Evolutionary conservation across 2,797 vertebrate genomes (phyloP).

Genomic region (Carduelis carduelis): DNA sequence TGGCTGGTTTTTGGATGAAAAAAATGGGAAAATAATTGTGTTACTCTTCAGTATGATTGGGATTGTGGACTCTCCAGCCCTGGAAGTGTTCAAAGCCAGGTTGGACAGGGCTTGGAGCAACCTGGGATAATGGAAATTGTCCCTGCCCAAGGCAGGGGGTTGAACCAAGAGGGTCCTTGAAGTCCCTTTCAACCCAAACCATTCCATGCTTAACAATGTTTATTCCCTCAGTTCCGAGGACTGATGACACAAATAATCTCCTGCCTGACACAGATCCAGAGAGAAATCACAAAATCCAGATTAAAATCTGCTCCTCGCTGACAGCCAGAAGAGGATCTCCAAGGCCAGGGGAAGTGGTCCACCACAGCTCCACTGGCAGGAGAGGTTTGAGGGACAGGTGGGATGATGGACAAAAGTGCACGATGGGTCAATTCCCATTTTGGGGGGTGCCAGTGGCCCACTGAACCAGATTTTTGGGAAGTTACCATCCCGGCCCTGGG

Average conservation of each 20-base stretch:
- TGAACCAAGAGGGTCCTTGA: background rate
- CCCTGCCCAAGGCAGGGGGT: background rate
- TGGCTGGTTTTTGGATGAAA: background rate
- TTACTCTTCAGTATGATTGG: background rate
- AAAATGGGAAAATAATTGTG: background rate
- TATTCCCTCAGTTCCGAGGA: background rate
- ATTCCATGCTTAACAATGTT: background rate
- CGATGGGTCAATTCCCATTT: rapidly evolving
- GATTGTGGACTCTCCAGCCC: background rate
- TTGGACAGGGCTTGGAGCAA: background rate
- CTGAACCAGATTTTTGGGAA: background rate
- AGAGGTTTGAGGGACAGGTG: background rate
- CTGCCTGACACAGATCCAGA: background rate
- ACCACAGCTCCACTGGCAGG: background rate
- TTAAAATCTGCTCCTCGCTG: background rate
- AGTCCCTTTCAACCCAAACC: background rate
- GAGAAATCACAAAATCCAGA: background rate
- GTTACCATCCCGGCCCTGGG: background rate
- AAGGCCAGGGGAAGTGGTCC: background rate
- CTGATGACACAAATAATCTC: background rate
- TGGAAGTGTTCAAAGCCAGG: too few relatives aligned
- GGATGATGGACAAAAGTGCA: background rate
- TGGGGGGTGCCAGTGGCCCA: background rate
- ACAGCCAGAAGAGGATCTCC: background rate
- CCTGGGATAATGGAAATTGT: background rate